Conservation (phyloP, 37 sponge, comb jelly and placozoan species). For the Mnemiopsis leidyi region DNA sequence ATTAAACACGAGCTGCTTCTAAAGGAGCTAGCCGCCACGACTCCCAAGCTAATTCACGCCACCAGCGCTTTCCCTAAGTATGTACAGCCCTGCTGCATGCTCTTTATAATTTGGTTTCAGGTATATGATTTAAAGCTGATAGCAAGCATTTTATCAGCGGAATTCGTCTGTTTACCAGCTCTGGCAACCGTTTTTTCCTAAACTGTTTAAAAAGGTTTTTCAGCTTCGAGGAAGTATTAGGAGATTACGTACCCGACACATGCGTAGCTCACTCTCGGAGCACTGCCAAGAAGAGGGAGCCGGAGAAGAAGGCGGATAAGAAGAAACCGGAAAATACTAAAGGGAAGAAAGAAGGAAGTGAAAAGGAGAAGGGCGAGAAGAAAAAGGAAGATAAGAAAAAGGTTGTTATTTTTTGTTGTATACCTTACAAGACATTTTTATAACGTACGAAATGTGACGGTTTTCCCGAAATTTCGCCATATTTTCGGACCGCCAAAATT, state of each 20-base stretch:
- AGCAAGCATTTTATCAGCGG: no score
- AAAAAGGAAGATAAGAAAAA: conserved; percentile 64
- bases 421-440: no score
- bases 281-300: neutral
- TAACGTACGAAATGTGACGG: no score
- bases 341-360: neutral
- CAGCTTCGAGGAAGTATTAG: conserved; percentile 57
- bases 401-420: neutral
- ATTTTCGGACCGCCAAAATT: no score
- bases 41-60: conserved; percentile 39
- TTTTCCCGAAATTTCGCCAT: no score
- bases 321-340: neutral
- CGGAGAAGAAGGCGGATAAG: neutral
- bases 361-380: conserved; percentile 54
- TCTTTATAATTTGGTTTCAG: no score
- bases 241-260: conserved; percentile 42
- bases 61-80: conserved; percentile 60
- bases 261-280: neutral
- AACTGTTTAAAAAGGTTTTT: conserved; percentile 17
- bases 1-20: conserved; percentile 55
- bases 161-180: no score
- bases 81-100: no score
- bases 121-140: no score
- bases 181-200: no score
- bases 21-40: conserved; percentile 43